These are phyloP conservation scores for Sebastes fasciatus DNA, from an alignment of 2,113 vertebrate genomes.

Conservation along the genomic window DNA sequence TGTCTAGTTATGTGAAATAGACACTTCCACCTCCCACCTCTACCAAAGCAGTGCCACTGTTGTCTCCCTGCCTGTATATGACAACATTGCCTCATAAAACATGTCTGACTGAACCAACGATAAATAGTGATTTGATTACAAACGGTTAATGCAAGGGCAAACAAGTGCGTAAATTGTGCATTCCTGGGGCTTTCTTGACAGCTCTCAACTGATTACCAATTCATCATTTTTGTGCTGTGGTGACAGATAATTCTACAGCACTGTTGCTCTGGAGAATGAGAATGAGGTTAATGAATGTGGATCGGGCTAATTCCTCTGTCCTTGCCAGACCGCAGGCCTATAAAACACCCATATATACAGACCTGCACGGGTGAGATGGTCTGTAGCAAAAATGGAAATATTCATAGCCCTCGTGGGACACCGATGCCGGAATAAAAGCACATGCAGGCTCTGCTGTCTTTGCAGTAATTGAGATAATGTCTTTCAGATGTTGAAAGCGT, in stretches of 20 bases:
- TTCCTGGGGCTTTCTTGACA: conserved; percentile 83
- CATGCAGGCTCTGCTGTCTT: conserved; percentile 45
- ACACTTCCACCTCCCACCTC: conserved; percentile 47
- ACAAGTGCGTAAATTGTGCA: conserved; percentile 81
- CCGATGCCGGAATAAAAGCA: conserved; percentile 51
- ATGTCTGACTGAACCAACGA: conserved; percentile 70
- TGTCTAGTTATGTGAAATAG: conserved; percentile 45
- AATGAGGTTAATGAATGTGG: conserved; percentile 85
- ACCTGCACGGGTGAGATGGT: conserved; percentile 64
- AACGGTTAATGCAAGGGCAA: conserved; percentile 84
- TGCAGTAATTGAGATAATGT: conserved; percentile 55
- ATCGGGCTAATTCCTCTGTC: conserved; percentile 83
- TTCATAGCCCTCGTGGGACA: conserved; percentile 63
- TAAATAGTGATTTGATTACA: conserved; percentile 86
- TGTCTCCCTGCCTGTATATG: conserved; percentile 63
- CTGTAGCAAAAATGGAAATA: conserved; percentile 70
- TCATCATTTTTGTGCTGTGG: conserved; percentile 81
- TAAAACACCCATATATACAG: conserved; percentile 73
- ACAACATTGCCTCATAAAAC: conserved; percentile 73
- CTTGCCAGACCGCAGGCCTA: conserved; percentile 79
- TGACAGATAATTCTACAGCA: conserved; percentile 76
- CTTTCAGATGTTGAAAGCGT: conserved; percentile 47
- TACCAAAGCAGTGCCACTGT: conserved; percentile 48
- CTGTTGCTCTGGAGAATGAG: conserved; percentile 80
- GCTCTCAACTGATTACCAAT: conserved; percentile 86